Evolutionary conservation across 1,140 invertebrate genomes (phyloP).

Genomic region (Gerris buenoi): DNA sequence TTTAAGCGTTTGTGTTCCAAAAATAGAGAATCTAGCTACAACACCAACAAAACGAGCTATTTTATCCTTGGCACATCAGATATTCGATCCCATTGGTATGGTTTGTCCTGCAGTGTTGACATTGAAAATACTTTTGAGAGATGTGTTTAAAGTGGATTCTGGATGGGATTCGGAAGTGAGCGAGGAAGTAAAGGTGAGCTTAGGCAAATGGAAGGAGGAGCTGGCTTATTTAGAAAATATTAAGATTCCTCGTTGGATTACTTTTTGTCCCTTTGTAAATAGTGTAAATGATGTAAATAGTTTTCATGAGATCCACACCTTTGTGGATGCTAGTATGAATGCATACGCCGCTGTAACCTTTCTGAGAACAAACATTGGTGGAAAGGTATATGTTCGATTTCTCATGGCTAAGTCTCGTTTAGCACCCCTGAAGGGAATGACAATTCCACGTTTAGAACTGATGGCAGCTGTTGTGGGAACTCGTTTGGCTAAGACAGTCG

Average conservation of each 20-base stretch:
- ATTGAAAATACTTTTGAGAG: conserved; percentile 7
- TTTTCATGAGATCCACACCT: not conserved
- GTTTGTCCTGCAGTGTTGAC: not conserved
- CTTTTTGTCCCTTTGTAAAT: not conserved
- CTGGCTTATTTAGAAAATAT: not conserved
- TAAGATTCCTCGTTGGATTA: not conserved
- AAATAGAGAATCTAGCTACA: not conserved
- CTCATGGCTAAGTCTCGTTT: conserved; percentile 3
- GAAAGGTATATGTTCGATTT: not conserved
- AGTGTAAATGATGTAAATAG: not conserved
- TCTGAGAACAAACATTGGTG: not conserved
- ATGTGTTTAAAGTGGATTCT: not conserved
- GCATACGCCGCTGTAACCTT: not conserved
- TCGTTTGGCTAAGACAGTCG: not conserved
- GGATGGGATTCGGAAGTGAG: conserved; percentile 5
- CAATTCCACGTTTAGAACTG: conserved; percentile 9
- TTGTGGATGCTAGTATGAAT: not conserved
- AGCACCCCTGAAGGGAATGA: conserved; percentile 2
- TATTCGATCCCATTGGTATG: conserved; percentile 11
- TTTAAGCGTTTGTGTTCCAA: conserved; percentile 3
- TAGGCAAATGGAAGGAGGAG: not conserved
- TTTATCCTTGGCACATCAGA: conserved; percentile 6
- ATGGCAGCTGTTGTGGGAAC: conserved; percentile 2
- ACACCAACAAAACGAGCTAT: conserved; percentile 7
- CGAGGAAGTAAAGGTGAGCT: not conserved